Base-by-base conservation (phyloP, 1,140 invertebrate genomes). In the Colletes latitarsis region DNA sequence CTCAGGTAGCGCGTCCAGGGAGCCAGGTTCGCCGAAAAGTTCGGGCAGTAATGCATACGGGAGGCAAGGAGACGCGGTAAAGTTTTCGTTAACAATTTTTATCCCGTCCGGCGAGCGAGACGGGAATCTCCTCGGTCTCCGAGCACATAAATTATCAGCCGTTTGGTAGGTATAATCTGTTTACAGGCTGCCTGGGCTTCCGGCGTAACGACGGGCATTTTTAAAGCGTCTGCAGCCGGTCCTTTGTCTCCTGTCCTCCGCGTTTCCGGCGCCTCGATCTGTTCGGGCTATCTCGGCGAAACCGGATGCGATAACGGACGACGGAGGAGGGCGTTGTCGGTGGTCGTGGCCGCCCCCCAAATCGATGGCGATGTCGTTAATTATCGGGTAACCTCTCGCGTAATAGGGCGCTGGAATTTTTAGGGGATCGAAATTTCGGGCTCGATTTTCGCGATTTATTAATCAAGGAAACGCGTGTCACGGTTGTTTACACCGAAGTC, bases 81-180 rank as follows among this genome's bases (percentile, higher is more conserved):
- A 82, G 21, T 71, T 82, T 66, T 58, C 58, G 67, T 14, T 14
- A 81, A 58, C 12, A 57, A 81, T 85, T 85, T 77, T 81, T 83
- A 57, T 77, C 10, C 49, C 19, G 41, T 52, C n/a, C 3, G n/a
- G 46, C 41, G 9, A 10, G n/a, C 52, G 19, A 17, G 55, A 30
- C 64, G 55, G 17, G 2, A 15, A 3, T 43, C 64, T 64, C 17
- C 46, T 19, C 14, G 62, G 62, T 68, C 15, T 73, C 46, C 8
- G 10, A 17, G 12, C 57, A 52, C 21, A 84, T 84, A 81, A 85
- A 85, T 81, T 85, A 70, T 70, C 53, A 69, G 4, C 57, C 39
- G 55, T 69, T 85, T 30, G 41, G 41, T 76, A 39, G 71, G 77
- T 81, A 81, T 81, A 84, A 85, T 84, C 67, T 84, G 77, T 85